Evolutionary conservation across 2,888 invertebrate genomes (phyloP), one percentile per base, ranked within the genome.

Genomic region (Xestoiulus laeticollis): DNA sequence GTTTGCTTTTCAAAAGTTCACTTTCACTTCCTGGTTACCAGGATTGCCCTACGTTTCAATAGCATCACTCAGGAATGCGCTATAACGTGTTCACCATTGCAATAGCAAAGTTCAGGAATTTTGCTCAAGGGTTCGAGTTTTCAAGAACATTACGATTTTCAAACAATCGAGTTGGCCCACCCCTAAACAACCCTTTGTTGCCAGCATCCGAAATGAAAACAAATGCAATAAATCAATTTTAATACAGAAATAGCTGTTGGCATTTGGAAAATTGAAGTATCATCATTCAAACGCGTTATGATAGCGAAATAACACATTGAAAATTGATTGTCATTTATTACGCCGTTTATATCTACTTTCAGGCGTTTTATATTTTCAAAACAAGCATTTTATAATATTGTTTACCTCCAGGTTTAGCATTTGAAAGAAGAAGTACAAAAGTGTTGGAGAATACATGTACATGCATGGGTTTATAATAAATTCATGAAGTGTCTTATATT

Each of bases 11-110:
- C 59, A 59, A 59, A 22, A 59, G 59, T 59, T 59, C 59, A 59
- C 59, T 59, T 59, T 59, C 59, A 59, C 59, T 59, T 59, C 59
- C 59, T 59, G 59, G 59, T 59, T 59, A 59, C 59, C n/a, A 59
- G 59, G 22, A 22, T 22, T 59, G 59, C 59, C 59, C 59, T 59
- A 53, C 3, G 59, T 59, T 59, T 59, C 59, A 59, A 59, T 59
- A 59, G 59, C 59, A 22, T 59, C 59, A 22, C 59, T 59, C 22
- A 59, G 22, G 59, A 59, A 59, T 59, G 59, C 59, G 59, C 59
- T 59, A 59, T 59, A 59, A 59, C 59, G 59, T 59, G 59, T 59
- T 59, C 59, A 59, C n/a, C 59, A 59, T 22, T 59, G 59, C 59
- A 22, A 59, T 22, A 59, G 22, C 59, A 59, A 59, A 59, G 59